Evolutionary conservation across 1,140 invertebrate genomes (phyloP).

Genomic region (Macrosteles quadrilineatus): DNA sequence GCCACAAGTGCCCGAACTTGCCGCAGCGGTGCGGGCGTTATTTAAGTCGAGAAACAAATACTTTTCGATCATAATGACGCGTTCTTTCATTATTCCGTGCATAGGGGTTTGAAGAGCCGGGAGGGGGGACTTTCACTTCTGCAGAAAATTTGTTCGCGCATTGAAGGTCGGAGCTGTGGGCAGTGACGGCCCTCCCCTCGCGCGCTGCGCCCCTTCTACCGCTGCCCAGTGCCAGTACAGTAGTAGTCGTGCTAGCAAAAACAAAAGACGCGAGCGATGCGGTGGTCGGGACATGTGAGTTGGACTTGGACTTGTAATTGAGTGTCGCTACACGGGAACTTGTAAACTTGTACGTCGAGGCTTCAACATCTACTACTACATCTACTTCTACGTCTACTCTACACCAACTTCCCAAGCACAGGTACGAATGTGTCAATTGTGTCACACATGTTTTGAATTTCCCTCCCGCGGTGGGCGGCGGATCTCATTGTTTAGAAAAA

Average conservation of each 20-base stretch:
- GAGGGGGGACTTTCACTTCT: constrained; percentile 27
- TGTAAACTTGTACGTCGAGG: too few species aligned
- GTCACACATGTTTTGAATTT: too few species aligned
- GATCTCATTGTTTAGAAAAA: background rate
- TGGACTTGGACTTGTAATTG: background rate
- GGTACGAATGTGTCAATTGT: too few species aligned
- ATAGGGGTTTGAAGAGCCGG: constrained; percentile 14
- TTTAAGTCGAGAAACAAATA: constrained; percentile 16
- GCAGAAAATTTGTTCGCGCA: constrained; percentile 37
- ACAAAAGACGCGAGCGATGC: constrained; percentile 27
- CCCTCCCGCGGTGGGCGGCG: too few species aligned
- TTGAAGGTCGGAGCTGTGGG: constrained; percentile 32
- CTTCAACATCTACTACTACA: too few species aligned
- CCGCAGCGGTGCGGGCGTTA: constrained; percentile 3
- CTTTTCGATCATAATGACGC: constrained; percentile 34
- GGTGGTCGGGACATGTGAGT: constrained; percentile 15
- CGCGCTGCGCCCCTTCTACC: background rate
- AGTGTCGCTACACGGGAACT: too few species aligned
- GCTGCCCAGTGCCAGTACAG: constrained; percentile 9
- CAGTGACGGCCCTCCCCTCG: constrained; percentile 13
- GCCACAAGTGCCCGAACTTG: background rate
- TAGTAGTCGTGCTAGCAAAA: constrained; percentile 31
- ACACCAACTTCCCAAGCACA: too few species aligned
- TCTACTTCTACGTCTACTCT: too few species aligned
- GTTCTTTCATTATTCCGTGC: constrained; percentile 35